Percentiles rank a stretch among this genome's conserved stretches.
Conservation (phyloP, 2,797 vertebrate species). For the Crocodylus rhombifer region DNA sequence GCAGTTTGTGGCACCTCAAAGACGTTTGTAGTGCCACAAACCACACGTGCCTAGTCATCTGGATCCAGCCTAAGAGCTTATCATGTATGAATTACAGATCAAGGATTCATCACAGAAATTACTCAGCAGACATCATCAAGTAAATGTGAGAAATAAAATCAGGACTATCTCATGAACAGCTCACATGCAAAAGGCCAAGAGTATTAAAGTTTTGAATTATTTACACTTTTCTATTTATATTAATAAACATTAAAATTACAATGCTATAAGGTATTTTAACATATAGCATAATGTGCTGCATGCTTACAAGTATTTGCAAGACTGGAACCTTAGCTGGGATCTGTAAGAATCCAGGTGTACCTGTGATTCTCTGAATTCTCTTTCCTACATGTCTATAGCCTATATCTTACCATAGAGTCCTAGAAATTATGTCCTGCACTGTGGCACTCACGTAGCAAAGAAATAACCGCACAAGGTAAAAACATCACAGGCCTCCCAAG, state of each 20-base stretch:
- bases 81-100: not conserved
- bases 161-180: not conserved
- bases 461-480: not conserved
- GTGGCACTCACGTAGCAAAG: not conserved
- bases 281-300: too few relatives aligned
- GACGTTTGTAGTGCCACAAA: too few relatives aligned
- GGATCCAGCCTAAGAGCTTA: not conserved
- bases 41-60: too few relatives aligned
- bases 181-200: not conserved
- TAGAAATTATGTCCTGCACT: not conserved
- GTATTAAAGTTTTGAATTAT: not conserved
- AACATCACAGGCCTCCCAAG: not conserved
- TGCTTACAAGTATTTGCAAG: not conserved
- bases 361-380: not conserved
- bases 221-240: not conserved
- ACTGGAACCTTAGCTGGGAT: not conserved
- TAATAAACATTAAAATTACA: not conserved
- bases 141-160: not conserved
- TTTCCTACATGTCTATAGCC: not conserved
- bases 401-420: not conserved
- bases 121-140: not conserved
- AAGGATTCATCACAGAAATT: not conserved
- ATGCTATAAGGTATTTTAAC: slow-evolving; percentile 3
- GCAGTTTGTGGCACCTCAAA: too few relatives aligned
- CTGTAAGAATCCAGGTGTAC: not conserved